phyloP scores from a whole-genome alignment of 2,113 vertebrate genomes.

The Zosterops borbonicus region DNA sequence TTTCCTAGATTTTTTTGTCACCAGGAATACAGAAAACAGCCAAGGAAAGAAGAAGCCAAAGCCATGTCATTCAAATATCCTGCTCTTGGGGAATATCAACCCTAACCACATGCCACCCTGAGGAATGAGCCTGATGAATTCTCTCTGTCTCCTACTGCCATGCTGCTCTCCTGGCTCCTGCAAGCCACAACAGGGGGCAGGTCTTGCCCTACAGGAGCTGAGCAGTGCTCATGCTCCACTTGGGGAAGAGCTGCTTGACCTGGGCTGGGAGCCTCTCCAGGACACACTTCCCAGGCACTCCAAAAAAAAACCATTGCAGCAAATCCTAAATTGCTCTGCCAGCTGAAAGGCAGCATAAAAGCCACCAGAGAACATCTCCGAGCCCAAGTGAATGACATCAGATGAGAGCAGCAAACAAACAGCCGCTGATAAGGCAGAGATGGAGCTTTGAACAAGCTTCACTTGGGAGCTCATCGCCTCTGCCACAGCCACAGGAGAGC shows the following conservation, averaged over 20 bases:
- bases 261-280: neutral
- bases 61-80: accelerated
- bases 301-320: neutral
- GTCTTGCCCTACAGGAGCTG: neutral
- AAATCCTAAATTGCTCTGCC: neutral
- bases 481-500: neutral
- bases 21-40: neutral
- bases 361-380: neutral
- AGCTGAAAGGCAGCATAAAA: neutral
- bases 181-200: neutral
- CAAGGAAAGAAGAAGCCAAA: neutral
- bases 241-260: neutral
- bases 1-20: neutral
- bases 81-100: neutral
- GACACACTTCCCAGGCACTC: neutral
- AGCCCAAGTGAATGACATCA: neutral
- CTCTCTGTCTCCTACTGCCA: neutral
- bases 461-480: neutral
- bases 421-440: neutral
- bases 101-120: accelerated
- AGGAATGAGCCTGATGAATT: neutral
- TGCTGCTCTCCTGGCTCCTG: neutral
- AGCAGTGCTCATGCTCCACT: accelerated
- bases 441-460: neutral
- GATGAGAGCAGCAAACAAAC: neutral